Evolutionary conservation across 2,888 invertebrate species (phyloP), one percentile per base, ranked within the genome.

Genomic region (Tiphia femorata): DNA sequence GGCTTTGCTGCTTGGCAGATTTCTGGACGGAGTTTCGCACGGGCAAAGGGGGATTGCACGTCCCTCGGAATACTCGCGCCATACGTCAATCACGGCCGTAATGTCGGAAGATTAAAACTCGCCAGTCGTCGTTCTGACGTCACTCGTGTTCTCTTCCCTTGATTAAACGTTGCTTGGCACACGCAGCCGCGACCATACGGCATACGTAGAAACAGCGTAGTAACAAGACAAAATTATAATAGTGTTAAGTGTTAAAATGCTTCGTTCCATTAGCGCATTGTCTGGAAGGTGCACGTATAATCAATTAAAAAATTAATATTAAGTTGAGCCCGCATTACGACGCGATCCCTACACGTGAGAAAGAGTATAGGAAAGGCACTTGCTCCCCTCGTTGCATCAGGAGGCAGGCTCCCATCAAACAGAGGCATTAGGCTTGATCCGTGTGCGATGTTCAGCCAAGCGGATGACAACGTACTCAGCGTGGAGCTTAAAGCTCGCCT

Each of bases 401-500:
- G 52, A 71, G 68, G 65, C 66, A 51, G 64, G 55, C 67, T 68
- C 71, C 77, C 82, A 78, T 81, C 81, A 77, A 79, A 80, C 78
- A 79, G 79, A 74, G 77, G 81, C 82, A 83, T 83, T 83, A 82
- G 72, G 78, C 77, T 78, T 83, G 78, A 83, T 83, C 82, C 82
- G 73, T 63, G 79, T 77, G 78, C 80, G 78, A 81, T 82, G 82
- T 78, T 82, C 82, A 82, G 72, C 80, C 80, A 59, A 78, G 75
- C 82, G 81, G 73, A 82, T 83, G 83, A 83, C 83, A 83, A 82
- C 81, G 77, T 80, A 80, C 82, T 82, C 82, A 71, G 68, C 72
- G 65, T 65, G 62, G 57, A 66, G 77, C 77, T 79, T 76, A 77
- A 77, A 79, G 71, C 75, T 74, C 68, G 65, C 68, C 67, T 64